Conservation (phyloP, 1,140 invertebrate genomes). For the Dinoponera quadriceps region DNA sequence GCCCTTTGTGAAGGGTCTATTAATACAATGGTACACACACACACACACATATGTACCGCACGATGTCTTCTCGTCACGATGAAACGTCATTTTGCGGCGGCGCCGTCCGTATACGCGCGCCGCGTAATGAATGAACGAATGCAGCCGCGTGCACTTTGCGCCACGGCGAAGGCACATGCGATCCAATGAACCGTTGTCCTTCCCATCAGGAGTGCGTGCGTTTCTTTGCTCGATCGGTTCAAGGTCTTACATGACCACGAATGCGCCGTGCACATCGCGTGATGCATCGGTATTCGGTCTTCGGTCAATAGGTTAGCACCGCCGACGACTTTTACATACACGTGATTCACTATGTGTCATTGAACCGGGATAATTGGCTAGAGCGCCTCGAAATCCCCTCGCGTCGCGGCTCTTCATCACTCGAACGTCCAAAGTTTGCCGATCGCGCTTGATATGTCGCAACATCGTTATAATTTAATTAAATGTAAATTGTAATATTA, state of each 20-base stretch:
- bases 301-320: conserved; percentile 58
- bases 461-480: background rate
- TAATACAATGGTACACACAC: background rate
- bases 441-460: too few relatives aligned
- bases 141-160: conserved; percentile 45
- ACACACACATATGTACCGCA: background rate
- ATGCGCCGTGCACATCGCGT: conserved; percentile 44
- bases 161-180: conserved; percentile 57
- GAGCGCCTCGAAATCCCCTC: background rate
- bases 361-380: conserved; percentile 12
- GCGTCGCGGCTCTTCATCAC: background rate
- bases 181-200: conserved; percentile 65
- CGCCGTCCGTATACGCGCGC: background rate
- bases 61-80: background rate
- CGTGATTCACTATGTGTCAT: conserved; percentile 42
- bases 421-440: background rate
- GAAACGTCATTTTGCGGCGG: background rate
- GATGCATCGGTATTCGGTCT: conserved; percentile 58
- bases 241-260: conserved; percentile 56
- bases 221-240: conserved; percentile 58
- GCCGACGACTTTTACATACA: conserved; percentile 43
- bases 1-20: background rate
- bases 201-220: conserved; percentile 53
- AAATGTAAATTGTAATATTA: background rate
- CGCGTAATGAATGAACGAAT: conserved; percentile 38